Percentiles rank a stretch among this genome's conserved stretches.
These are phyloP conservation scores for Pelagia noctiluca DNA, from an alignment of 30 jellyfish, hydroid and myxozoan genomes.

Conservation along the genomic window DNA sequence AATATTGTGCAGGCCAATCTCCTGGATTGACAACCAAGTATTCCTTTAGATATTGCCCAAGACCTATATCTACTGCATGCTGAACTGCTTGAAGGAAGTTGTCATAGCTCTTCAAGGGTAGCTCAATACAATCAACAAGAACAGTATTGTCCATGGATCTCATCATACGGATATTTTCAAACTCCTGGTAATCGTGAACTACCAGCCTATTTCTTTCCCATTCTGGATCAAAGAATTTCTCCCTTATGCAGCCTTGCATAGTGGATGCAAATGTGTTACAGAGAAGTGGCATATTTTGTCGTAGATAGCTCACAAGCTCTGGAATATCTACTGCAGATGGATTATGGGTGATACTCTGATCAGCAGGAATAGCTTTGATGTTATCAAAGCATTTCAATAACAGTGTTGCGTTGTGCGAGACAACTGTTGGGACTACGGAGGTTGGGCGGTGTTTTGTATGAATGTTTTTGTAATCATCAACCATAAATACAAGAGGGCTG, in stretches of 20 bases:
- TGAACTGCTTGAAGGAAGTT: not conserved
- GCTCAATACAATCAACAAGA: conserved; percentile 27
- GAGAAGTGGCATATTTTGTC: conserved; percentile 17
- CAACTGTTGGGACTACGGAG: not conserved
- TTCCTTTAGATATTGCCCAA: not conserved
- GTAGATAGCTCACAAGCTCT: not conserved
- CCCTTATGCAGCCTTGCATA: conserved; percentile 28
- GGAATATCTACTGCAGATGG: conserved; percentile 26
- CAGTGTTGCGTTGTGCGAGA: conserved; percentile 35
- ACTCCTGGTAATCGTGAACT: conserved; percentile 33
- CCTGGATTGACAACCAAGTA: not conserved
- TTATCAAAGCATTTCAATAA: conserved; percentile 23
- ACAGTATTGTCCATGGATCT: conserved; percentile 29
- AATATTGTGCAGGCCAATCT: not conserved
- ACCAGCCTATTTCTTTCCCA: conserved; percentile 20
- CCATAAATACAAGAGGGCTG: conserved; percentile 11
- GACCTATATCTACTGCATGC: not conserved
- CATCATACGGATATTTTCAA: conserved; percentile 26
- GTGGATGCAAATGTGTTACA: conserved; percentile 18
- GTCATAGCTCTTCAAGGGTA: conserved; percentile 23
- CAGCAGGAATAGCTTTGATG: conserved; percentile 25
- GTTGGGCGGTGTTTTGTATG: conserved; percentile 48
- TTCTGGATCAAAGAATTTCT: conserved; percentile 48
- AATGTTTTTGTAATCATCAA: conserved; percentile 36
- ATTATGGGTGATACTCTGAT: conserved; percentile 11